Evolutionary conservation across 2,888 invertebrate species (phyloP), one percentile per base, ranked within the genome.

Genomic region (Megaustenia siamemsis): DNA sequence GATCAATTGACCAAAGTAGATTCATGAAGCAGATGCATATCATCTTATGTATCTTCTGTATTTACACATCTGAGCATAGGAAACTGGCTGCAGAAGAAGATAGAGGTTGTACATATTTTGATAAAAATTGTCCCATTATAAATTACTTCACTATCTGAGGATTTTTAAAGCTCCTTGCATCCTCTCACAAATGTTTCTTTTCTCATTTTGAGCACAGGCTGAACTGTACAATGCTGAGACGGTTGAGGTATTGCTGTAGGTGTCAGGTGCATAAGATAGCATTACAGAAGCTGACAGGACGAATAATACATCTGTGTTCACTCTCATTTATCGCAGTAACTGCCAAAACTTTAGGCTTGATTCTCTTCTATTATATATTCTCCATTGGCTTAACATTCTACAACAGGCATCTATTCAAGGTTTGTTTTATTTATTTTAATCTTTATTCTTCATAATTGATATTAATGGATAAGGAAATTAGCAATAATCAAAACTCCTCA

Each of bases 351-450:
- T 76, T 93, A 28, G 90, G 91, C 75, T 91, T 98, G 73, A 96
- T 99, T 87, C 93, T 96, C 4, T 94, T 97, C 75, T 99, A 99
- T 94, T 98, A 98, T 93, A 95, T 96, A 21, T 96, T 99, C 83
- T 99, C 99, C 24, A 98, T 99, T 91, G 97, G 98, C 73, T 95
- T 99, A 81, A 99, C 98, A 18, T 99, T 99, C 94, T 99, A 99
- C 94, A 99, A 99, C 94, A 96, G 98, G 95, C 97, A 97, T 96
- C 96, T 99, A 82, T 95, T 97, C 88, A 96, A 96, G 95, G 97
- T 97, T 94, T 91, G 93, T 89, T 71, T 40, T 10, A 60, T 18
- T 35, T 15, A 56, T 45, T 5, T 24, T 53, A 60, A 32, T 35
- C 18, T 63, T 38, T 28, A n/a, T n/a, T n/a, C n/a, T n/a, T n/a